Percentiles rank a stretch among this genome's conserved stretches.
phyloP scores from a whole-genome alignment of 2,113 vertebrate genomes.

The Periophthalmodon schlosseri region DNA sequence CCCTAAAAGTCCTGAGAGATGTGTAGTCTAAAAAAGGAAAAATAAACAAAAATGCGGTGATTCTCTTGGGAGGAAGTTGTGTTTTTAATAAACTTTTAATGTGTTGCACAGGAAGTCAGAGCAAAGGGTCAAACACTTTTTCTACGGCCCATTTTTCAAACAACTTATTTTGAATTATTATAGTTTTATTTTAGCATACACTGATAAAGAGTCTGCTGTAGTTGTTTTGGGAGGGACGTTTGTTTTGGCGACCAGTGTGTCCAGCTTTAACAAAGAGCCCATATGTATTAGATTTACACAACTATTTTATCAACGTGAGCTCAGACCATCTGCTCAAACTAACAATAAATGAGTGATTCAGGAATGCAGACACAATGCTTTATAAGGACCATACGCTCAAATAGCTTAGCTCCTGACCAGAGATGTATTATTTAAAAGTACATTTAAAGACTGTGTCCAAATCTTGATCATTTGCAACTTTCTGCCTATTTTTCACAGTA shows the following conservation, averaged over 20 bases:
- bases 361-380: background rate
- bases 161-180: background rate
- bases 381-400: background rate
- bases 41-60: background rate
- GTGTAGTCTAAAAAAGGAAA: background rate
- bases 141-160: slow-evolving; percentile 3
- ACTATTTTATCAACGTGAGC: slow-evolving; percentile 7
- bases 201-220: background rate
- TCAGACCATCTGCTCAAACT: slow-evolving; percentile 6
- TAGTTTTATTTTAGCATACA: slow-evolving; percentile 5
- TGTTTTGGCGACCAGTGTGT: slow-evolving; percentile 36
- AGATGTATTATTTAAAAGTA: background rate
- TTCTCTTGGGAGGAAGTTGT: background rate
- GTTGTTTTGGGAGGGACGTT: slow-evolving; percentile 33
- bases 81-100: slow-evolving; percentile 1
- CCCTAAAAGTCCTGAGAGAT: background rate
- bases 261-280: slow-evolving; percentile 51
- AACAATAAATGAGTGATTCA: background rate
- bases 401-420: background rate
- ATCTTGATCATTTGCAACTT: background rate
- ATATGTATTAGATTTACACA: slow-evolving; percentile 49
- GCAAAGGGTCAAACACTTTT: slow-evolving; percentile 15
- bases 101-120: slow-evolving; percentile 57
- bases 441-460: background rate
- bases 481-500: background rate